A percentile compares a stretch with the other conserved stretches of the same genome.
Evolutionary conservation across 2,888 invertebrate species (phyloP).

Genomic region (Cepaea hortensis): DNA sequence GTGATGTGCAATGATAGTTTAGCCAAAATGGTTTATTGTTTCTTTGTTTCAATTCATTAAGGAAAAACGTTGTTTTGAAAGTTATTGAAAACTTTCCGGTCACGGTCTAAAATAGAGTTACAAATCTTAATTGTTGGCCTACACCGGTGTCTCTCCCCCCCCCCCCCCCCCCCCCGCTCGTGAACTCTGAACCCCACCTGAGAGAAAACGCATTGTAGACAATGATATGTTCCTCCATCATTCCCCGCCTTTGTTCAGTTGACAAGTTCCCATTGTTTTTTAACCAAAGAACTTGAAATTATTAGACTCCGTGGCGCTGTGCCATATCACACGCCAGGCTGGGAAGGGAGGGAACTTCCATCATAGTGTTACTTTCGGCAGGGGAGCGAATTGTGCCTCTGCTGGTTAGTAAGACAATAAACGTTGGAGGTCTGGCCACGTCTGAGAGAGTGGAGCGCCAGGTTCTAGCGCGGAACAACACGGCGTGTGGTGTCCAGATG

Average conservation of each 20-base stretch:
- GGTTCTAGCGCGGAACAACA: background rate
- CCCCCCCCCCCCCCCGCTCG: background rate
- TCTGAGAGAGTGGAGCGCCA: background rate
- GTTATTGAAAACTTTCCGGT: too few relatives aligned
- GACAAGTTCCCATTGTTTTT: slow-evolving; percentile 29
- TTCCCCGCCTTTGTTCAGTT: slow-evolving; percentile 21
- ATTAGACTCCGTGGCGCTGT: slow-evolving; percentile 25
- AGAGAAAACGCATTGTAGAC: background rate
- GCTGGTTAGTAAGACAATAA: background rate
- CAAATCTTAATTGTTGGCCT: too few relatives aligned
- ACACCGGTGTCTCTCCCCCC: too few relatives aligned
- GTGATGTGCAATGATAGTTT: too few relatives aligned
- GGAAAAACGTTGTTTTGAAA: too few relatives aligned
- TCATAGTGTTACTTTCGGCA: background rate
- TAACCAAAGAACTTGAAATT: slow-evolving; percentile 20
- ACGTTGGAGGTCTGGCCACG: slow-evolving; percentile 15
- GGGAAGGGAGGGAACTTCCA: background rate
- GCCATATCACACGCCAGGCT: background rate
- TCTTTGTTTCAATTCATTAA: too few relatives aligned
- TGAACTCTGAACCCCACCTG: slow-evolving; percentile 10
- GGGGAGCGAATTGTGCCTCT: background rate
- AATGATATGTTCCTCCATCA: background rate
- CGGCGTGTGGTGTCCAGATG: too few relatives aligned
- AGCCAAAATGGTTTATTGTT: too few relatives aligned
- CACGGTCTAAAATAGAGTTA: too few relatives aligned